These are phyloP conservation scores for Pseudomyrmex sp. DNA, from an alignment of 1,140 invertebrate species.

Conservation along the genomic window DNA sequence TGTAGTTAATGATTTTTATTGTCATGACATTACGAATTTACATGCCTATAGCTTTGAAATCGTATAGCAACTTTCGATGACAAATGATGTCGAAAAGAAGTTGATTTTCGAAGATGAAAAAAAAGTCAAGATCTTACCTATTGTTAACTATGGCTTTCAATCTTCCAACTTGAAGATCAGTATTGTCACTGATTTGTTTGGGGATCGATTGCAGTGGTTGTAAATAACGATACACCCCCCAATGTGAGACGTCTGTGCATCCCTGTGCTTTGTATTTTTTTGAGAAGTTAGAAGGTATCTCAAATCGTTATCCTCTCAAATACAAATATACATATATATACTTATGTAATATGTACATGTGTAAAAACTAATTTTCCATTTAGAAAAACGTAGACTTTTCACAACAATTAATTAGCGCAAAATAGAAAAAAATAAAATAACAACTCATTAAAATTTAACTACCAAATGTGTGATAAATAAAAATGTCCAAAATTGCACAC, in stretches of 20 bases:
- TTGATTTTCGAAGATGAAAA: neutral
- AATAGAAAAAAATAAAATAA: too few species aligned
- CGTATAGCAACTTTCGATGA: neutral
- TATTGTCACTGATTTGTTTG: conserved; percentile 78
- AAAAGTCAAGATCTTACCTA: neutral
- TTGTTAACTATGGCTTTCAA: neutral
- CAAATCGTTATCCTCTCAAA: neutral
- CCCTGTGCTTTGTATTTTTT: conserved; percentile 51
- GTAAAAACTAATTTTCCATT: too few species aligned
- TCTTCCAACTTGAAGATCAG: conserved; percentile 14
- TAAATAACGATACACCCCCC: conserved; percentile 80
- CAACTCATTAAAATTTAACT: too few species aligned
- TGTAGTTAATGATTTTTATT: neutral
- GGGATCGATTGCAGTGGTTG: conserved; percentile 82
- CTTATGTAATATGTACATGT: too few species aligned
- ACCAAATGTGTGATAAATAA: neutral
- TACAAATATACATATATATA: too few species aligned
- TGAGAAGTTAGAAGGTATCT: conserved; percentile 67
- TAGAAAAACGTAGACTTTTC: too few species aligned
- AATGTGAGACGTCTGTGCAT: conserved; percentile 69
- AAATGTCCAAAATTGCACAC: neutral
- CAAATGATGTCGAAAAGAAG: conserved; percentile 11
- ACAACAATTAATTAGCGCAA: too few species aligned
- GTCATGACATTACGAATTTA: neutral
- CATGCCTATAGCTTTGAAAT: neutral